Evolutionary conservation across 2,888 invertebrate genomes (phyloP).

Genomic region (Chrysotoxum bicinctum): DNA sequence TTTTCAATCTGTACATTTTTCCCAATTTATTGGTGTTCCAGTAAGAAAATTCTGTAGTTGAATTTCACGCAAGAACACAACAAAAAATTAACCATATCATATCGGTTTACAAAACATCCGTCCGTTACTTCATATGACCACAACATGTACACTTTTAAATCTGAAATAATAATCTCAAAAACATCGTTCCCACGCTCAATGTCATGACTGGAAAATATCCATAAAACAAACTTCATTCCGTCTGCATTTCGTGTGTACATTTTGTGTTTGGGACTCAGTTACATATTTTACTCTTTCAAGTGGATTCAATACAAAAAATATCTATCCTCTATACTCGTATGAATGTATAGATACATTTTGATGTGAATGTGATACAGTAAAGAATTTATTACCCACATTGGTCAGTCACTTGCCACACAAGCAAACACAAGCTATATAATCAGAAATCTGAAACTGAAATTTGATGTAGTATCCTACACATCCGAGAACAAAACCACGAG

Average conservation of each 20-base stretch:
- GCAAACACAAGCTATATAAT: slow-evolving; percentile 40
- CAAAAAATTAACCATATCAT: slow-evolving; percentile 15
- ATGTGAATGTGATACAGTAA: slow-evolving; percentile 37
- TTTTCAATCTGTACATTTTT: too few species aligned
- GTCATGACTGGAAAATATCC: slow-evolving; percentile 34
- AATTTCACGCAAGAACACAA: neutral
- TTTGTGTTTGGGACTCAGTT: slow-evolving; percentile 40
- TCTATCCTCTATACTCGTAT: neutral
- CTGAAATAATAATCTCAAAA: slow-evolving; percentile 36
- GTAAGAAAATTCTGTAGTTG: neutral
- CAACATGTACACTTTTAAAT: neutral
- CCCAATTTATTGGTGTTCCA: too few species aligned
- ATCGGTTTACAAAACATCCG: slow-evolving; percentile 30
- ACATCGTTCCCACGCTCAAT: slow-evolving; percentile 66
- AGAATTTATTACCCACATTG: slow-evolving; percentile 66
- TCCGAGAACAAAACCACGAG: slow-evolving; percentile 52
- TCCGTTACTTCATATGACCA: slow-evolving; percentile 11
- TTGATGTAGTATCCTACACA: slow-evolving; percentile 47
- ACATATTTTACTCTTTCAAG: slow-evolving; percentile 57
- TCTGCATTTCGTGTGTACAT: slow-evolving; percentile 24
- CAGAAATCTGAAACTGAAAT: slow-evolving; percentile 69
- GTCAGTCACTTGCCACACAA: slow-evolving; percentile 69
- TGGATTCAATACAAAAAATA: slow-evolving; percentile 21
- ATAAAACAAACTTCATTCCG: slow-evolving; percentile 42
- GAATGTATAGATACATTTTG: neutral